Evolutionary conservation across 2,113 vertebrate species (phyloP), one percentile per base, ranked within the genome.

Genomic region (Dipodomys ordii): DNA sequence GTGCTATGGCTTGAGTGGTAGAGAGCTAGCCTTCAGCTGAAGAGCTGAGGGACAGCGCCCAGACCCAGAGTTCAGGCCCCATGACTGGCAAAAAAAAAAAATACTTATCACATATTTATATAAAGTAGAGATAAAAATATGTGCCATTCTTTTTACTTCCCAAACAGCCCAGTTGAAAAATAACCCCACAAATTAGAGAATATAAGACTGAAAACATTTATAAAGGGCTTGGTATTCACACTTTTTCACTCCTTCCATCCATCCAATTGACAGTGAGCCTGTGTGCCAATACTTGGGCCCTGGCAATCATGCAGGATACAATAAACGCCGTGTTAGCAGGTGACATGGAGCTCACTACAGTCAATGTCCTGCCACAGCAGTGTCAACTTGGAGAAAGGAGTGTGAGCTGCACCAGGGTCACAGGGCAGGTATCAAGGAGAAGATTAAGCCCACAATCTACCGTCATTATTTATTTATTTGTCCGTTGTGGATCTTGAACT

Each of bases 171-270:
- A 83, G 82, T 1, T 88, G 82, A 84, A 28, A 78, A 88, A 73
- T 82, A 7, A 18, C 35, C 35, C 81, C 7, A 94, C 44, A 90
- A 71, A 92, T 64, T 80, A 77, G 72, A 82, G 62, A 92, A 20
- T 46, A 83, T 11, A 72, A 93, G 68, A 90, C 22, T 89, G 83
- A 72, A 92, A 92, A 87, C 16, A 68, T 91, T 95, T 95, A 90
- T 93, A 92, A 92, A 76, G 60, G 60, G 72, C n/a, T 60, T 60
- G 7, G 60, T 91, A 82, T 73, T 89, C 72, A 93, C 72, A 92
- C 71, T 57, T 57, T 57, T 16, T 57, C 53, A 18, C 13, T 32
- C 53, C 65, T 87, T 15, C 82, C 46, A 49, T 49, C n/a, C 71
- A 82, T 8, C 44, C n/a, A 87, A 80, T 39, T 69, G 22, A 79